A percentile compares a stretch with the other conserved stretches of the same genome.
Conservation (phyloP, 2,888 invertebrate genomes). For the Euclidia mi region DNA sequence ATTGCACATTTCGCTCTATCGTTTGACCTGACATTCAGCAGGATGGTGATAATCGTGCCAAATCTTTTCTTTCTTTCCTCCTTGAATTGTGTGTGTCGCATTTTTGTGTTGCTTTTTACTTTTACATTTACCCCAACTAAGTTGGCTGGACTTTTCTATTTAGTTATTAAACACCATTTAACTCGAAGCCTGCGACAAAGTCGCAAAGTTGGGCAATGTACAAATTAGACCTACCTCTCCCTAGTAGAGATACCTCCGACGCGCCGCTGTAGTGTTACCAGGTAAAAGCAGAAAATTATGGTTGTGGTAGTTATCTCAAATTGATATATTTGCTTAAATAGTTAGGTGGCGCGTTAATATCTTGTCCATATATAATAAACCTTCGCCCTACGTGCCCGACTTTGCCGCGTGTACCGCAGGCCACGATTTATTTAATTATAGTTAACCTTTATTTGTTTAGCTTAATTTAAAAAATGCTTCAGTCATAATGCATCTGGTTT, state of each 20-base stretch:
- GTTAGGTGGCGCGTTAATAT: constrained; percentile 73
- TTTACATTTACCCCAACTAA: constrained; percentile 84
- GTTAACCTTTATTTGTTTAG: constrained; percentile 83
- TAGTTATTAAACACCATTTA: constrained; percentile 65
- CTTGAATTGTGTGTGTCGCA: constrained; percentile 73
- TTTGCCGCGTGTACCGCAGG: constrained; percentile 61
- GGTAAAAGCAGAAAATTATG: constrained; percentile 83
- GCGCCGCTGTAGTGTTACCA: constrained; percentile 83
- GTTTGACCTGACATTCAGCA: constrained; percentile 65
- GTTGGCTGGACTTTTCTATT: constrained; percentile 82
- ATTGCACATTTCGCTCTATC: constrained; percentile 56
- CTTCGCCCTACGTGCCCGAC: constrained; percentile 56
- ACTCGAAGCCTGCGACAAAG: constrained; percentile 63
- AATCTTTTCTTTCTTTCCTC: constrained; percentile 59
- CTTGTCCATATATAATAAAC: constrained; percentile 59
- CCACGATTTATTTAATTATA: constrained; percentile 60
- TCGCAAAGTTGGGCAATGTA: constrained; percentile 66
- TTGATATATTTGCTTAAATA: constrained; percentile 82
- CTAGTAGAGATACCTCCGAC: constrained; percentile 66
- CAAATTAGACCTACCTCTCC: constrained; percentile 67
- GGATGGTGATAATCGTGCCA: constrained; percentile 79
- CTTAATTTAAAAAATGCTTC: constrained; percentile 84
- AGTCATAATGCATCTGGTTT: constrained; percentile 56
- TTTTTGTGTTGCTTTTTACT: constrained; percentile 71
- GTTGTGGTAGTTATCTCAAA: constrained; percentile 89